These are phyloP conservation scores for Diachrysia chrysitis DNA, from an alignment of 2,888 invertebrate genomes.

Conservation along the genomic window DNA sequence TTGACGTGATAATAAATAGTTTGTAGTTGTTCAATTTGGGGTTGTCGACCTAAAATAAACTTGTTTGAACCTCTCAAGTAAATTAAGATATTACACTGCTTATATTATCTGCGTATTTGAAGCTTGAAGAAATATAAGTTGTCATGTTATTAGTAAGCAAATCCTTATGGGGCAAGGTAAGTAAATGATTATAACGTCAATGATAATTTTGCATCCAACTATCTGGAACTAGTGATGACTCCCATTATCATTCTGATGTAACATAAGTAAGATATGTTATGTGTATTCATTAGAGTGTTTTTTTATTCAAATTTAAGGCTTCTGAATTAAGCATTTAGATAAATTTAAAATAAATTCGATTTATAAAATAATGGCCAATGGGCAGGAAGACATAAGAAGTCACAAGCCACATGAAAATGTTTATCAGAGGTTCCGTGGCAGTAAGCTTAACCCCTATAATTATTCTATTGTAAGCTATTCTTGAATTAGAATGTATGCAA, in stretches of 20 bases:
- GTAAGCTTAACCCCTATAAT: too few species aligned
- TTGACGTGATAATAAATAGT: conserved; percentile 23
- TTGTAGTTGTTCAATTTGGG: conserved; percentile 27
- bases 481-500: too few species aligned
- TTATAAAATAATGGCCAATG: background rate
- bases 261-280: conserved; percentile 4
- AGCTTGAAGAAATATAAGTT: conserved; percentile 31
- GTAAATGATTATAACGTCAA: conserved; percentile 5
- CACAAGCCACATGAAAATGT: too few species aligned
- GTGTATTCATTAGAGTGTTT: background rate
- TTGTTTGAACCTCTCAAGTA: conserved; percentile 30
- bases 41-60: conserved; percentile 43
- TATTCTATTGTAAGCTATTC: too few species aligned
- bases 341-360: background rate
- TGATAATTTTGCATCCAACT: background rate
- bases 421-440: too few species aligned
- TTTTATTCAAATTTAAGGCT: background rate
- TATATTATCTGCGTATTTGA: conserved; percentile 5
- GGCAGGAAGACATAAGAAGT: background rate
- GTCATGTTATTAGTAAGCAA: conserved; percentile 20
- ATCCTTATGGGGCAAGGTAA: conserved; percentile 37
- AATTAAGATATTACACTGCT: conserved; percentile 12
- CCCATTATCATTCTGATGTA: conserved; percentile 1
- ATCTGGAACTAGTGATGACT: background rate
- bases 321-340: conserved; percentile 1